phyloP scores from a whole-genome alignment of 1,140 invertebrate species.

The Bombus sylvicola region DNA sequence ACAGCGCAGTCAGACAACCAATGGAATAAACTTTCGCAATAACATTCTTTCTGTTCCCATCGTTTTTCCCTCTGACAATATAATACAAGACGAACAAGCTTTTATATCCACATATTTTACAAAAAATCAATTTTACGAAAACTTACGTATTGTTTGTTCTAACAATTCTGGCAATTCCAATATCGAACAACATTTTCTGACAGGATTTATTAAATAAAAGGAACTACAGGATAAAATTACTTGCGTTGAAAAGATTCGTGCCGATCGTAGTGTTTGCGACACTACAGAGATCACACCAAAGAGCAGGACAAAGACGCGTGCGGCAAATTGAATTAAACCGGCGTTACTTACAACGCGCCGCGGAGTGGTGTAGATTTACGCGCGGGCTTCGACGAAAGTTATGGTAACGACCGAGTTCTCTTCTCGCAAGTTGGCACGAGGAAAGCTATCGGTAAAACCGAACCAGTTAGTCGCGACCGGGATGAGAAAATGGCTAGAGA shows the following conservation, averaged over 20 bases:
- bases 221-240: not conserved
- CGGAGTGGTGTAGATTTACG: slow-evolving; percentile 28
- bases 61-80: too few species aligned
- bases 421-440: slow-evolving; percentile 29
- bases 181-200: not conserved
- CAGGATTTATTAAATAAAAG: not conserved
- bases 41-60: too few species aligned
- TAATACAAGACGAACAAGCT: too few species aligned
- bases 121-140: too few species aligned
- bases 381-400: slow-evolving; percentile 11
- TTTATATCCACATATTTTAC: too few species aligned
- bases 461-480: slow-evolving; percentile 9
- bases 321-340: slow-evolving; percentile 46
- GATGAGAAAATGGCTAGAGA: not conserved
- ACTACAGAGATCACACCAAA: not conserved
- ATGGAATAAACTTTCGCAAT: too few species aligned
- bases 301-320: not conserved
- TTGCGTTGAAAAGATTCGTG: not conserved
- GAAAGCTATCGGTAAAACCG: slow-evolving; percentile 40
- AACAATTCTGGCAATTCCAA: not conserved
- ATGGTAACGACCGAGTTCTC: slow-evolving; percentile 27
- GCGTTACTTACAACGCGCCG: slow-evolving; percentile 28
- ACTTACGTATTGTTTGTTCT: too few species aligned
- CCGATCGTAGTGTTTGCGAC: not conserved
- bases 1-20: too few species aligned